Evolutionary conservation across 2,113 vertebrate species (phyloP).

Genomic region (Scopus umbretta): DNA sequence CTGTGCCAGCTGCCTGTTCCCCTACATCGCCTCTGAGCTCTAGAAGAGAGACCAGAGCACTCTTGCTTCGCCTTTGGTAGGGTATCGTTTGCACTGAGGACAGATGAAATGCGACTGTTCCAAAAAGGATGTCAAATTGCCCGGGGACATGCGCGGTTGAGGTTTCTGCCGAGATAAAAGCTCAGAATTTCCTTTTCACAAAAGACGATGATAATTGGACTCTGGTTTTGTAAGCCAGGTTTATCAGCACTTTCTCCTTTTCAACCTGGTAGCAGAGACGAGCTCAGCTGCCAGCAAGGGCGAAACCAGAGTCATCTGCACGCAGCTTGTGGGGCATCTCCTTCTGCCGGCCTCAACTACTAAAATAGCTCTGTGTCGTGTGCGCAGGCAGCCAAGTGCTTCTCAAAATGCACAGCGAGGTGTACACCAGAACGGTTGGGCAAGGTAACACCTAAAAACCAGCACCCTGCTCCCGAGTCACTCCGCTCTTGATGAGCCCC

Average conservation of each 20-base stretch:
- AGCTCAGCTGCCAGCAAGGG: not conserved
- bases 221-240: not conserved
- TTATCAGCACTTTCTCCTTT: not conserved
- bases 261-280: not conserved
- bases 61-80: not conserved
- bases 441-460: not conserved
- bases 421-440: fast-evolving
- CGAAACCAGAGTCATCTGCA: not conserved
- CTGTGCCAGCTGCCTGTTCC: conserved; percentile 4
- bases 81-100: not conserved
- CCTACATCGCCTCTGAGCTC: not conserved
- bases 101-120: not conserved
- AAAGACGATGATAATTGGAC: not conserved
- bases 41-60: not conserved
- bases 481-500: not conserved
- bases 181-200: not conserved
- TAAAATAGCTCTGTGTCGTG: fast-evolving
- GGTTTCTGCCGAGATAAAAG: not conserved
- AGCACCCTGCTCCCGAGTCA: not conserved
- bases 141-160: fast-evolving
- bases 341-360: not conserved
- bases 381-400: not conserved
- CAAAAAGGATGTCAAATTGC: fast-evolving
- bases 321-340: not conserved
- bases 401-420: not conserved